A percentile compares a stretch with the other conserved stretches of the same genome.
Conservation (phyloP, 2,113 vertebrate species). For the Arothron firmamentum region DNA sequence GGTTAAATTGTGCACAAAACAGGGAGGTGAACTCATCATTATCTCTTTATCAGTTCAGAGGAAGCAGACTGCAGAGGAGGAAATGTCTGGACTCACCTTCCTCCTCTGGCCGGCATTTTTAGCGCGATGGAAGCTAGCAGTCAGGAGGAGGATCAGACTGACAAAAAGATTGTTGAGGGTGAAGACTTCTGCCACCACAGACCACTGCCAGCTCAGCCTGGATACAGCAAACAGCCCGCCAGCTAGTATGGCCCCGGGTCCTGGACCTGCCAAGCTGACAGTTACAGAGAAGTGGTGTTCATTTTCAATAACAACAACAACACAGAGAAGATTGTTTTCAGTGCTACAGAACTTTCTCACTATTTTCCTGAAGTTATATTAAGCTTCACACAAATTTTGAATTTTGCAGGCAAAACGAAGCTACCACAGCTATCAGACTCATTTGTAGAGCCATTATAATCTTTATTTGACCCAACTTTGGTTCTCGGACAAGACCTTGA, state of each 20-base stretch:
- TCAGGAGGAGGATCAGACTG: conserved; percentile 86
- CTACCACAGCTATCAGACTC: conserved; percentile 31
- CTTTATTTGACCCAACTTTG: conserved; percentile 43
- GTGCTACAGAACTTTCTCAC: background rate
- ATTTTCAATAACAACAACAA: background rate
- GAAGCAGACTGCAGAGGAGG: background rate
- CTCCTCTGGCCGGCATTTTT: conserved; percentile 78
- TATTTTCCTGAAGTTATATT: background rate
- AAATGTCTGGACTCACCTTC: conserved; percentile 78
- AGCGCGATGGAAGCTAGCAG: conserved; percentile 80
- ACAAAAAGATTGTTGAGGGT: conserved; percentile 97
- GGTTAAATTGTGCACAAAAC: conserved; percentile 9
- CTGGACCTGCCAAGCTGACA: conserved; percentile 85
- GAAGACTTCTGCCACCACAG: conserved; percentile 92
- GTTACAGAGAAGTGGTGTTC: background rate
- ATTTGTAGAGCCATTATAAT: conserved; percentile 51
- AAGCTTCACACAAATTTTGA: conserved; percentile 28
- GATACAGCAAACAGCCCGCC: conserved; percentile 91
- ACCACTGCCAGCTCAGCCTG: conserved; percentile 96
- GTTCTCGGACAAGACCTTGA: conserved; percentile 55
- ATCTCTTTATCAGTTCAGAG: background rate
- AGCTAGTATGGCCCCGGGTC: conserved; percentile 88
- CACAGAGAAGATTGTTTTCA: too few species aligned
- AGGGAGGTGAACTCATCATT: background rate
- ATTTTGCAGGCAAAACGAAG: conserved; percentile 27